These are phyloP conservation scores for Mystacornis crossleyi DNA, from an alignment of 2,113 vertebrate genomes.

Conservation along the genomic window DNA sequence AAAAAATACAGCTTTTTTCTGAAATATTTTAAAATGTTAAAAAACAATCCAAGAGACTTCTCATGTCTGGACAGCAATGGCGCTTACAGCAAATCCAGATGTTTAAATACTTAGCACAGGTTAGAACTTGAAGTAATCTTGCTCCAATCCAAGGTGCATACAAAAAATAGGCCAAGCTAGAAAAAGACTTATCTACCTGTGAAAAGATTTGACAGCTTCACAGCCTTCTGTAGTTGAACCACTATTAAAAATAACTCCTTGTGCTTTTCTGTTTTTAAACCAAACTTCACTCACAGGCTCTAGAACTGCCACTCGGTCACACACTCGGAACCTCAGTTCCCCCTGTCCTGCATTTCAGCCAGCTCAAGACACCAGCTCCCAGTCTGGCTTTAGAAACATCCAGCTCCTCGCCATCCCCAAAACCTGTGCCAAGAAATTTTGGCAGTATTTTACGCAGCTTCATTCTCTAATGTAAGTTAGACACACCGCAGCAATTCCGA, in stretches of 20 bases:
- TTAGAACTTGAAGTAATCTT: constrained; percentile 10
- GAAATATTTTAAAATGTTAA: neutral
- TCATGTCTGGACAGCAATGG: neutral
- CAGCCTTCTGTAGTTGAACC: neutral
- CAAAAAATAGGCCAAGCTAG: neutral
- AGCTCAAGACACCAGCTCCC: neutral
- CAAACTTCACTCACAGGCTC: neutral
- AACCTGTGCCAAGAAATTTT: neutral
- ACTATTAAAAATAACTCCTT: neutral
- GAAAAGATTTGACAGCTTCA: neutral
- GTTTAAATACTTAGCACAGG: constrained; percentile 17
- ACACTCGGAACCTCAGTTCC: neutral
- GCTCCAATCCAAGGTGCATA: neutral
- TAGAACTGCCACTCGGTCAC: neutral
- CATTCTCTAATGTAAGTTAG: neutral
- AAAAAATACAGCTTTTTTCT: neutral
- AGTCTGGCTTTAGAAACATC: neutral
- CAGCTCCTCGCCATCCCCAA: neutral
- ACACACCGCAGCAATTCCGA: neutral
- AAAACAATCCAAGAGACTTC: neutral
- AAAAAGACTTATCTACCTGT: neutral
- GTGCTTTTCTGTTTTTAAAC: neutral
- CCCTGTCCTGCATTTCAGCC: neutral
- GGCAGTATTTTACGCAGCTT: neutral
- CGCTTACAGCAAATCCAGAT: neutral